Percentiles rank a stretch among this genome's conserved stretches.
These are phyloP conservation scores for Raja brachyura DNA, from an alignment of 2,113 vertebrate genomes.

Conservation along the genomic window DNA sequence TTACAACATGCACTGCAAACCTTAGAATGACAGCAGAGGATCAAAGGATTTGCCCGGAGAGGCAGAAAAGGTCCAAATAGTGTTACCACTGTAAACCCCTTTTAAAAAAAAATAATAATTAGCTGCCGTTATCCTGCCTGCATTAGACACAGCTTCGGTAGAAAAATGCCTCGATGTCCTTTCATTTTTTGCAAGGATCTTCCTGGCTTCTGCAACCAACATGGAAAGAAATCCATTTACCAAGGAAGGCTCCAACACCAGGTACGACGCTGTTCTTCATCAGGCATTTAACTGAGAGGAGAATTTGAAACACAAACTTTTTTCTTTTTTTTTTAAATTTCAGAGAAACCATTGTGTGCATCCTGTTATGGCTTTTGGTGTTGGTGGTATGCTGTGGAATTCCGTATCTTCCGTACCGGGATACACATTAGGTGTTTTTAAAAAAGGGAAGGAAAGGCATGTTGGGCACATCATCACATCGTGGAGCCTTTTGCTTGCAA, in stretches of 20 bases:
- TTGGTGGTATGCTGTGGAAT: constrained; percentile 16
- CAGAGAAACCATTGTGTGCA: neutral
- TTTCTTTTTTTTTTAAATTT: no score
- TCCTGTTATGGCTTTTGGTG: constrained; percentile 32
- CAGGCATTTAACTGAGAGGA: neutral
- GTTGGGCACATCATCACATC: neutral
- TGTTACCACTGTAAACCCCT: neutral
- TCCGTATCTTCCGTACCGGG: constrained; percentile 14
- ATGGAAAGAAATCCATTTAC: neutral
- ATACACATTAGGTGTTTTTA: neutral
- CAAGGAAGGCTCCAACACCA: neutral
- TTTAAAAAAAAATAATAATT: constrained; percentile 5
- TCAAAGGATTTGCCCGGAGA: neutral
- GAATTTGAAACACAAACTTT: neutral
- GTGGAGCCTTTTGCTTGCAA: constrained; percentile 32
- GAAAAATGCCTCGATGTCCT: neutral
- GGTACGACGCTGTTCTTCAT: neutral
- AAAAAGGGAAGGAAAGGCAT: neutral
- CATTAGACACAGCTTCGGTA: constrained; percentile 2
- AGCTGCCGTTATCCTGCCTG: constrained; percentile 23
- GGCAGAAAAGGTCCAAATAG: neutral
- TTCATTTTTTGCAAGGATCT: neutral
- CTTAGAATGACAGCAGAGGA: neutral
- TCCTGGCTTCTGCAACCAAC: neutral
- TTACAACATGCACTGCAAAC: constrained; percentile 18